Conservation (phyloP, 2,113 vertebrate species). For the Platichthys stellatus region DNA sequence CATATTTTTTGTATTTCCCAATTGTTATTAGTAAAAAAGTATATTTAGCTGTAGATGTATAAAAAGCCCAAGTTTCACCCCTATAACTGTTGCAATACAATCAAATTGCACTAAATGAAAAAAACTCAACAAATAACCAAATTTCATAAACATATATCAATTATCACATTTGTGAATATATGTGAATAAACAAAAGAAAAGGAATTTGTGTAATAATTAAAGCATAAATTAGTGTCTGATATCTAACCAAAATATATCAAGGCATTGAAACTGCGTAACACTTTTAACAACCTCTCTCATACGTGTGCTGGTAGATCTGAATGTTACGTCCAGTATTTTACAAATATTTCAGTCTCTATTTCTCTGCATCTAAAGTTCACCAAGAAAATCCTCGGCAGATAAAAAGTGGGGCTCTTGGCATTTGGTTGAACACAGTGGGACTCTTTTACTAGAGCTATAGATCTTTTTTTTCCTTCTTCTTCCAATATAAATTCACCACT, state of each 20-base stretch:
- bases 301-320: neutral
- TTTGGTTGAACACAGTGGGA: conserved; percentile 4
- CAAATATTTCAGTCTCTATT: neutral
- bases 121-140: too few species aligned
- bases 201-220: neutral
- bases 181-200: neutral
- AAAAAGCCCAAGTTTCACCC: neutral
- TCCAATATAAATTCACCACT: conserved; percentile 46
- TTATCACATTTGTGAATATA: neutral
- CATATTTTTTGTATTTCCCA: neutral
- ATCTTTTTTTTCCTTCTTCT: neutral
- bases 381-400: neutral
- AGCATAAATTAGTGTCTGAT: neutral
- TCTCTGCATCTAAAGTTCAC: neutral
- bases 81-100: too few species aligned
- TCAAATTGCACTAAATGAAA: neutral
- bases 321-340: neutral
- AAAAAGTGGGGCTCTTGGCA: conserved; percentile 8
- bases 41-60: too few species aligned
- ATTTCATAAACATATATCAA: neutral
- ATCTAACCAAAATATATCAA: too few species aligned
- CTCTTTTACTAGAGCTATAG: neutral
- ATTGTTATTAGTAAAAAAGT: too few species aligned
- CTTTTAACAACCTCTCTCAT: neutral
- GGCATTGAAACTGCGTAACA: neutral